phyloP scores from a whole-genome alignment of 1,140 invertebrate species.

The Ips nitidus region DNA sequence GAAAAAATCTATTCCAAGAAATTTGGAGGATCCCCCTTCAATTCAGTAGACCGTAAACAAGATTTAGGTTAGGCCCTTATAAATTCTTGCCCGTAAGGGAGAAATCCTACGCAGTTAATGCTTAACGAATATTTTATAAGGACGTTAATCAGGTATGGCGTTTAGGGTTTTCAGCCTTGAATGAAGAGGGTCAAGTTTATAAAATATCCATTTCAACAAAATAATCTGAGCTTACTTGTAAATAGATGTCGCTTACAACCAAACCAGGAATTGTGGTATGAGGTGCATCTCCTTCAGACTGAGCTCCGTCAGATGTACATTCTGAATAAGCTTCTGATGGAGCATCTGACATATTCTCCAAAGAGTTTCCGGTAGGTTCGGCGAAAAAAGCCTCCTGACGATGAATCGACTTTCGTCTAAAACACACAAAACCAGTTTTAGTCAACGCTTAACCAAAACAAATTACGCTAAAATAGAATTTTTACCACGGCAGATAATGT shows the following conservation, averaged over 20 bases:
- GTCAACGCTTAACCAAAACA: neutral
- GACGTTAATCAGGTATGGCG: no score
- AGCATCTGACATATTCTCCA: constrained; percentile 63
- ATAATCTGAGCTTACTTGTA: constrained; percentile 55
- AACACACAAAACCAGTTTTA: constrained; percentile 13
- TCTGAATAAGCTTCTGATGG: constrained; percentile 56
- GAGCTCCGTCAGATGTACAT: constrained; percentile 57
- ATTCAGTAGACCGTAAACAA: neutral
- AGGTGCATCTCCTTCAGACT: constrained; percentile 51
- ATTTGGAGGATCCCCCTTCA: neutral
- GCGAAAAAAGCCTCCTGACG: constrained; percentile 78
- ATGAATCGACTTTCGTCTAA: constrained; percentile 65
- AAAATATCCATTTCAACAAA: no score
- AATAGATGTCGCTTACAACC: constrained; percentile 70
- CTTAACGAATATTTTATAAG: neutral
- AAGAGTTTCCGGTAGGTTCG: constrained; percentile 66
- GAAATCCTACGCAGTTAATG: neutral
- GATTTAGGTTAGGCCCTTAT: neutral
- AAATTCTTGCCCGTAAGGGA: neutral
- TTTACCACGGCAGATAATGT: no score
- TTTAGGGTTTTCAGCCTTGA: no score
- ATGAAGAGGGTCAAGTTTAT: no score
- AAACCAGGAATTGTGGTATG: constrained; percentile 46
- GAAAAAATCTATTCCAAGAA: neutral
- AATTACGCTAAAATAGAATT: no score